Evolutionary conservation across 2,888 invertebrate genomes (phyloP).

Genomic region (Colostygia pectinataria): DNA sequence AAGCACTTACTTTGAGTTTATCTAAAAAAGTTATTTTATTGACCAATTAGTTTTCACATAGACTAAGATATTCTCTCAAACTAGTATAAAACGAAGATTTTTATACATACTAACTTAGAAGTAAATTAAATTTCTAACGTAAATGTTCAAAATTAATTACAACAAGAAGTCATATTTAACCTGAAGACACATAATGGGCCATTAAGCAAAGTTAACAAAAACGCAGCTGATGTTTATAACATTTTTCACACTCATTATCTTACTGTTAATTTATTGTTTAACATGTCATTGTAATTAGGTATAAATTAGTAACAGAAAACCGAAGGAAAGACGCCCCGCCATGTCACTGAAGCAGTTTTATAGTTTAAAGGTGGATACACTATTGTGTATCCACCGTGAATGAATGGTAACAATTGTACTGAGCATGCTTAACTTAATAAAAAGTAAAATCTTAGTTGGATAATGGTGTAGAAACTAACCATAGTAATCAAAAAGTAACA

Average conservation of each 20-base stretch:
- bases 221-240: slow-evolving; percentile 49
- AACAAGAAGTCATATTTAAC: slow-evolving; percentile 40
- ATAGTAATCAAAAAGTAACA: no score
- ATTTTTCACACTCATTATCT: slow-evolving; percentile 58
- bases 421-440: neutral
- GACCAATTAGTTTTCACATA: no score
- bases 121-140: no score
- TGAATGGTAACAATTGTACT: neutral
- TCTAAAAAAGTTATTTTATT: no score
- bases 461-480: no score
- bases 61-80: no score
- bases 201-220: slow-evolving; percentile 46
- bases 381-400: neutral
- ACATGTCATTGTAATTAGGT: slow-evolving; percentile 51
- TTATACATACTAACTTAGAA: no score
- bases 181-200: slow-evolving; percentile 49
- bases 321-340: slow-evolving; percentile 34
- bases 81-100: no score
- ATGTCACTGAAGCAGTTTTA: slow-evolving; percentile 30
- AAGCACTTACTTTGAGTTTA: no score
- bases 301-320: slow-evolving; percentile 64
- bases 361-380: neutral
- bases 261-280: slow-evolving; percentile 54
- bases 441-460: no score
- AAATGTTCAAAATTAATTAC: slow-evolving; percentile 38